Evolutionary conservation across 1,140 invertebrate genomes (phyloP), one percentile per base, ranked within the genome.

Genomic region (Chelonus insularis): DNA sequence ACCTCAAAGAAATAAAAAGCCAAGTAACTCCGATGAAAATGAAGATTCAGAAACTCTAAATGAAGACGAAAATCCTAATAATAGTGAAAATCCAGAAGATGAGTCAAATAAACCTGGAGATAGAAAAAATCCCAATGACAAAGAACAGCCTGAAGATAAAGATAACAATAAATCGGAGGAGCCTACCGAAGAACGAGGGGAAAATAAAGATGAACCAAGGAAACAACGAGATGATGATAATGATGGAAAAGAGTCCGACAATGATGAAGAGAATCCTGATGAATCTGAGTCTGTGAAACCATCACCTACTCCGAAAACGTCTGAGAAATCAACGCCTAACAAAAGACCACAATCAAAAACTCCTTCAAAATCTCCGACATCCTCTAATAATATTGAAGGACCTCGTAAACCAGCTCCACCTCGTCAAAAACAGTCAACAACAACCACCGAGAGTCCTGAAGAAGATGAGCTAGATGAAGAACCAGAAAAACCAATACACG

Each of bases 61-160:
- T 48, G 21, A 48, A 12, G 9, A 23, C 2, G 23, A 48, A 3
- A 25, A 55, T n/a, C 25, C 29, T 6, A 34, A 55, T 18, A 29
- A 39, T 55, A 16, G 16, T 18, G 20, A 39, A 20, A 16, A 4
- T 2, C 14, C 32, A 21, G 16, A 55, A 21, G 61, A 45, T 23
- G 14, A 36, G 0, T 23, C 55, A 48, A 34, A 55, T 41, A 36
- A 57, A n/a, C 47, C 63, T 3, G 51, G 48, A 39, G 12, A 34
- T 18, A 34, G 11, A 5, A 25, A 48, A 6, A 25, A 41, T 9
- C 25, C 29, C 7, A 29, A 55, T 25, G 61, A 55, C 23, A 37
- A 36, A 0, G 52, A 61, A 14, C 62, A 63, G 39, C 55, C 55
- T 12, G 62, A 56, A 29, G 60, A 56, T 36, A 29, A 56, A 25